Evolutionary conservation across 2,888 invertebrate species (phyloP), one percentile per base, ranked within the genome.

Genomic region (Anticlea derivata): DNA sequence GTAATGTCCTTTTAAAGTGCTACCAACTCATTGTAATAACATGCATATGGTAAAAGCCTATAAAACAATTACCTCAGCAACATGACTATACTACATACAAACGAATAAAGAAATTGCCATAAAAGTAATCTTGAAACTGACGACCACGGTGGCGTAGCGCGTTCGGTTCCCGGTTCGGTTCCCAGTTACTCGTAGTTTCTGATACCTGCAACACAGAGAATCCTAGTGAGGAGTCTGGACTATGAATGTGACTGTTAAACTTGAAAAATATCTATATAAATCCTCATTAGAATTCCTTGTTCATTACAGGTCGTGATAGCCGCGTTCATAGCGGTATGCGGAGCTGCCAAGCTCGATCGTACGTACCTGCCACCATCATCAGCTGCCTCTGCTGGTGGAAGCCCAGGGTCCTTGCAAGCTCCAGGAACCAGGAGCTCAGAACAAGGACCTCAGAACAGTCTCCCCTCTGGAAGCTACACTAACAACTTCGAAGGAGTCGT

Each of bases 401-500:
- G 65, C 37, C 59, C 78, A 23, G 80, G 71, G 2, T 70, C 70
- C 7, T 63, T 86, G 2, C 73, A 80, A 55, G 55, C 80, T 24
- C 81, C 85, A 23, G 62, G 76, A 11, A 56, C 58, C 2, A 66
- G 60, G 11, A 73, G 65, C 51, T 69, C 73, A 27, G 61, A 63
- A 34, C 70, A 73, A 54, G 75, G 65, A 29, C 41, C 75, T 2
- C 23, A 44, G n/a, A 85, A 84, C 8, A 83, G 73, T 2, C 5
- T 46, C 10, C 87, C 87, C 0, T 66, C 70, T 11, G 89, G 88
- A n/a, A 75, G 86, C 45, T 84, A 75, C 55, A 72, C 71, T 0
- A 89, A 89, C 53, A 81, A 84, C 0, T 80, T 70, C 48, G 75
- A 83, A 66, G 90, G 88, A n/a, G 83, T 90, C 0, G 84, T 89